Evolutionary conservation across 2,888 invertebrate genomes (phyloP), one percentile per base, ranked within the genome.

Genomic region (Tortrix viridana): DNA sequence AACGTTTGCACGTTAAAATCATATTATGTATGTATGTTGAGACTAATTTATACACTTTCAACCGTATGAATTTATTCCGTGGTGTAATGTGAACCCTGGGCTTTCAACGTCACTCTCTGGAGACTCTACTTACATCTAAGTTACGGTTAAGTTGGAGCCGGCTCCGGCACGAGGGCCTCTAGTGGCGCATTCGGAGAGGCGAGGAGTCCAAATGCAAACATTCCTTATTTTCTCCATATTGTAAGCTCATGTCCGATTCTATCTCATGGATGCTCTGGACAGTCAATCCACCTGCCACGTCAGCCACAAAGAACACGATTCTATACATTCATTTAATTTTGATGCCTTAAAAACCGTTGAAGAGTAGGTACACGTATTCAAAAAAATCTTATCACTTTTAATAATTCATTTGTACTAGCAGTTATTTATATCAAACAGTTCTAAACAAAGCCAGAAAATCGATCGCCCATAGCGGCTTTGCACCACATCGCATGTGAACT

Each of bases 111-210:
- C 67, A 73, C 66, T 74, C 84, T 74, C 79, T 18, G 50, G 84
- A 76, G 86, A 76, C 84, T 77, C 77, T 86, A 82, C 81, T 82
- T 83, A 82, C 81, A 82, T 83, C 81, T 84, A 85, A 81, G 82
- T 85, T 86, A 85, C 80, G 75, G 82, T 84, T 82, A 87, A 84
- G 79, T 85, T 87, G 84, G 81, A 80, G 80, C 74, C 74, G 75
- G 74, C 77, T 77, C 69, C 73, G 79, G 74, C 79, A 74, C 77
- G 84, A 82, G 81, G 75, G 77, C 76, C 87, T 84, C 86, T 63
- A 52, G 85, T 74, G 86, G 77, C 83, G 77, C 81, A 82, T 81
- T 73, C 67, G 67, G 73, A 69, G 71, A 73, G 63, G 70, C 76
- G 77, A 79, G 81, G 77, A 76, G 78, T 71, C 49, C 23, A 57